Evolutionary conservation across 2,113 vertebrate species (phyloP).

Genomic region (Spilogale gracilis): DNA sequence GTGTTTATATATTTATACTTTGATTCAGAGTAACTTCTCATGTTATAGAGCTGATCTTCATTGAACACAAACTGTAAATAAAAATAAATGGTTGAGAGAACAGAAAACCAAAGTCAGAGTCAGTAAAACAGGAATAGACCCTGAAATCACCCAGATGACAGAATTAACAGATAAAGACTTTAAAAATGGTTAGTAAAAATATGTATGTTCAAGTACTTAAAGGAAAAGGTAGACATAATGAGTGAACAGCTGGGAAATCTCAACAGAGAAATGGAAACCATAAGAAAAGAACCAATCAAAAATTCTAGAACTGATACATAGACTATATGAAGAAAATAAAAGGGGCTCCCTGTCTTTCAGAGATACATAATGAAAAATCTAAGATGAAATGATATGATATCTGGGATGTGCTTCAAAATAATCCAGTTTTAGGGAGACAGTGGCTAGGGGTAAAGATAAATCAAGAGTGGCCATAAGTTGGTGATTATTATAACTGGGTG

Average conservation of each 20-base stretch:
- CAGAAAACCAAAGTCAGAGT: background rate
- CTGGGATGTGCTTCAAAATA: conserved; percentile 17
- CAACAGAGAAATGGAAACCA: conserved; percentile 16
- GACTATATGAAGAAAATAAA: background rate
- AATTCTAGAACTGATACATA: conserved; percentile 54
- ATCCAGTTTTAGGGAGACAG: background rate
- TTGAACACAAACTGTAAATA: background rate
- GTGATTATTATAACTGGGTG: background rate
- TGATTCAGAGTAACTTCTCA: background rate
- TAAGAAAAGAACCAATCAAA: background rate
- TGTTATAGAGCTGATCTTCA: background rate
- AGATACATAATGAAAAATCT: background rate
- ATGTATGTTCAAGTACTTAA: conserved; percentile 23
- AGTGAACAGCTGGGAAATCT: conserved; percentile 45
- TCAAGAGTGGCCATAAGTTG: background rate
- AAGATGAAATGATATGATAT: background rate
- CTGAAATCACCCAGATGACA: background rate
- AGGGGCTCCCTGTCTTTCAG: conserved; percentile 8
- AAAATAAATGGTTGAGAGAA: background rate
- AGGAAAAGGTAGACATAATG: background rate
- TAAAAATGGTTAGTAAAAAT: conserved; percentile 39
- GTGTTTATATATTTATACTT: background rate
- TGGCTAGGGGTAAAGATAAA: background rate
- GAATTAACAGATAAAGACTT: conserved; percentile 41
- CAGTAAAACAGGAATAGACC: conserved; percentile 34